Evolutionary conservation across 2,888 invertebrate species (phyloP), one percentile per base, ranked within the genome.

Genomic region (Ochropleura leucogaster): DNA sequence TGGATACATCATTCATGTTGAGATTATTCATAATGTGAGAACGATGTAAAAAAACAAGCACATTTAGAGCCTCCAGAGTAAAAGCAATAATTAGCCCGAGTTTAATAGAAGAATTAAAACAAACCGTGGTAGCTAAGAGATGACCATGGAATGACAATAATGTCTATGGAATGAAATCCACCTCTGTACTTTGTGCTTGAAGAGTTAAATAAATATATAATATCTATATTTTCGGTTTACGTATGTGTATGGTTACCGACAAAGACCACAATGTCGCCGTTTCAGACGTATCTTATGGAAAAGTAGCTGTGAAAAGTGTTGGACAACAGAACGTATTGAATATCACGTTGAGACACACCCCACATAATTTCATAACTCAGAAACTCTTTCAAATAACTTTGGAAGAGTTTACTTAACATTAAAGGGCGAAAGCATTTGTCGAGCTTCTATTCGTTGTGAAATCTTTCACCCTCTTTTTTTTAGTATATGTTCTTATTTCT

Each of bases 381-480:
- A 8, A 74, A 42, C 18, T 46, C 1, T 30, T 72, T 44, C 6
- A n/a, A 16, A 30, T 6, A n/a, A 1, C 5, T 60, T 77, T 40
- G 16, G 40, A 77, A 68, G 7, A 4, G 12, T 20, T 51, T 51
- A 40, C 46, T 40, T 16, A 73, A 51, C 18, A 59, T 6, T 12
- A 4, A 60, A 49, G 62, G 1, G 62, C 40, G 20, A 14, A 0
- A 3, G 6, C 12, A 8, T 49, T 72, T 49, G 6, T 62, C 5
- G 5, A 40, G 62, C 53, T 62, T 71, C 68, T 16, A 1, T 7
- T 6, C 4, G 8, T 46, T 68, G 69, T 59, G 9, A 20, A 57
- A 72, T 59, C 16, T n/a, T 77, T 49, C 40, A 72, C 76, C 57
- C 72, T 51, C 20, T 0, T 9, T 18, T 9, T 18, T 49, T 6